A percentile compares a stretch with the other conserved stretches of the same genome.
These are phyloP conservation scores for Canis aureus DNA, from an alignment of 2,113 vertebrate genomes.

Conservation along the genomic window DNA sequence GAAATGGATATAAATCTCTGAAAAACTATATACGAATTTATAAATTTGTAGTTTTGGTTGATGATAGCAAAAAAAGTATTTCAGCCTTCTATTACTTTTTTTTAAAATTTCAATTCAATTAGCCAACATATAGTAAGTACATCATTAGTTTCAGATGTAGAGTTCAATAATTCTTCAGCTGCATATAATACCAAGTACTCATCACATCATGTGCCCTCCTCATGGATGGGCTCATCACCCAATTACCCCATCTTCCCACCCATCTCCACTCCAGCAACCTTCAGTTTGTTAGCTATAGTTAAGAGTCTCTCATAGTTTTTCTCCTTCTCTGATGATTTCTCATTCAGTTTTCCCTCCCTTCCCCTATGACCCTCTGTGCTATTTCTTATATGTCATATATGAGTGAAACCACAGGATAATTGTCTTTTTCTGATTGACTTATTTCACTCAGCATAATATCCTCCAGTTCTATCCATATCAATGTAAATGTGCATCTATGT, in stretches of 20 bases:
- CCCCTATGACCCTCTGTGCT: neutral
- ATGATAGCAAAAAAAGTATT: neutral
- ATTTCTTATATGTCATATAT: neutral
- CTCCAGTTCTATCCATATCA: neutral
- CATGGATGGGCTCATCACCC: neutral
- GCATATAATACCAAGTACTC: neutral
- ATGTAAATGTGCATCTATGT: neutral
- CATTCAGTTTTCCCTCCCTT: neutral
- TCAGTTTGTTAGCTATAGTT: neutral
- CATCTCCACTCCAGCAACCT: neutral
- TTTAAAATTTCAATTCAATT: too few species aligned
- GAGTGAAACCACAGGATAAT: neutral
- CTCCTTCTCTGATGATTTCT: neutral
- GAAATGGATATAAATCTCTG: neutral
- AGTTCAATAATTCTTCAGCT: neutral
- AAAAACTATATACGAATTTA: neutral
- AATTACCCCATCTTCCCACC: neutral
- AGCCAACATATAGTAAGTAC: too few species aligned
- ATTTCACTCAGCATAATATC: neutral
- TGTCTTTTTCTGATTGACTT: neutral
- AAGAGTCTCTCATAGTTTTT: neutral
- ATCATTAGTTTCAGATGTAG: neutral
- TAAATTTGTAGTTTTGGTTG: neutral
- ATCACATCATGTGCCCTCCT: neutral
- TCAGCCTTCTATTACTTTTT: neutral